phyloP scores from a whole-genome alignment of 2,797 vertebrate genomes.

The Netta rufina region DNA sequence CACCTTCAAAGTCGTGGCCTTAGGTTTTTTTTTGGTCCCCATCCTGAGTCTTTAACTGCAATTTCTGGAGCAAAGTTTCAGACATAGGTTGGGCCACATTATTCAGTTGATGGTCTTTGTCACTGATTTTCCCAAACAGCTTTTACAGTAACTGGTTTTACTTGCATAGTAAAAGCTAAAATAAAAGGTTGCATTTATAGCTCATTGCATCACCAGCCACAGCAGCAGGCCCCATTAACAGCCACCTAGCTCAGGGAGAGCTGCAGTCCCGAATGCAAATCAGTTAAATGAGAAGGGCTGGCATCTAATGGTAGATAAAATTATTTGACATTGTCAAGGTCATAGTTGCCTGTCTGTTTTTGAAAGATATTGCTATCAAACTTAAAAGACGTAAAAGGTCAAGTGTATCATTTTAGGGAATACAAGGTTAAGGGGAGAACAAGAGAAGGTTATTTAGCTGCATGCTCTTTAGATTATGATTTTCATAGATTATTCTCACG shows the following conservation, averaged over 20 bases:
- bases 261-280: conserved; percentile 51
- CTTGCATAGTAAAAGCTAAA: conserved; percentile 67
- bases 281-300: conserved; percentile 48
- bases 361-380: conserved; percentile 55
- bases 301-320: conserved; percentile 57
- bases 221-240: conserved; percentile 42
- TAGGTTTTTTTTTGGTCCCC: background rate
- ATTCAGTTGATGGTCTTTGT: conserved; percentile 47
- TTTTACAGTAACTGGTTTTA: conserved; percentile 75
- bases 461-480: background rate
- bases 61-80: conserved; percentile 45
- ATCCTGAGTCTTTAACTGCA: conserved; percentile 5
- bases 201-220: conserved; percentile 47
- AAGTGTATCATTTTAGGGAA: conserved; percentile 33
- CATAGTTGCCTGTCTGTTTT: conserved; percentile 31
- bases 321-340: conserved; percentile 60
- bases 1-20: background rate
- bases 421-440: conserved; percentile 7
- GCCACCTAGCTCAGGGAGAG: conserved; percentile 51
- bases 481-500: conserved; percentile 30
- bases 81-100: background rate
- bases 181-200: conserved; percentile 66
- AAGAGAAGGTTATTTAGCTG: conserved; percentile 32
- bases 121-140: conserved; percentile 54
- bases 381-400: conserved; percentile 52